Evolutionary conservation across 2,888 invertebrate species (phyloP).

Genomic region (Metacarcinus magister): DNA sequence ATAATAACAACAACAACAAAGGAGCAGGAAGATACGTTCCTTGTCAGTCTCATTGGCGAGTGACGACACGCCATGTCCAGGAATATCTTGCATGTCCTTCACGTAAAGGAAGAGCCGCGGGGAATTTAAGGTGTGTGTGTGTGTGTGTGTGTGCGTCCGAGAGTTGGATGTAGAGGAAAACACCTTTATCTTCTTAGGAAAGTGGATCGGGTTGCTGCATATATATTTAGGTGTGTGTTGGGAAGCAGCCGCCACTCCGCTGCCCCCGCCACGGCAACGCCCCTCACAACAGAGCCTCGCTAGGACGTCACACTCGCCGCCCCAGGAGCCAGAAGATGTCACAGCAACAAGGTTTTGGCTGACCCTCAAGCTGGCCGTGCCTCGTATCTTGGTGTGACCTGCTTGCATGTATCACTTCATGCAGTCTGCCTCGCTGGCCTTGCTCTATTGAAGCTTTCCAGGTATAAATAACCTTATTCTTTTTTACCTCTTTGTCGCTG

Average conservation of each 20-base stretch:
- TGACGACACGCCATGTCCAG: background rate
- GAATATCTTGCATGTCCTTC: slow-evolving; percentile 5
- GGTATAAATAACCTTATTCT: too few species aligned
- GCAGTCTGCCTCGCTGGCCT: too few species aligned
- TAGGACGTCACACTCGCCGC: background rate
- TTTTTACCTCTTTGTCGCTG: background rate
- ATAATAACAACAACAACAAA: background rate
- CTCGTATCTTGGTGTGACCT: too few species aligned
- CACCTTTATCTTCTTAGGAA: background rate
- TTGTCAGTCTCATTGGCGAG: background rate
- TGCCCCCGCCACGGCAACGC: slow-evolving; percentile 9
- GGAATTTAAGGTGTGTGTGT: background rate
- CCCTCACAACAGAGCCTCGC: background rate
- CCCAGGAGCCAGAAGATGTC: background rate
- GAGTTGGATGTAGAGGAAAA: background rate
- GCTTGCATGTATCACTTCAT: background rate
- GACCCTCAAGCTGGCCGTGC: too few species aligned
- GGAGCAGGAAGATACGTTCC: background rate
- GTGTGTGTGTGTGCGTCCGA: background rate
- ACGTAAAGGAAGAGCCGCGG: background rate
- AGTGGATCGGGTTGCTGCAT: background rate
- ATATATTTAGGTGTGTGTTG: background rate
- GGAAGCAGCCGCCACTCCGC: background rate
- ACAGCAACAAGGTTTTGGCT: background rate
- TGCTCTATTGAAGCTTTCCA: too few species aligned